Evolutionary conservation across 37 sponge, comb jelly and placozoan species (phyloP), one percentile per base, ranked within the genome.

Genomic region (Bolinopsis microptera): DNA sequence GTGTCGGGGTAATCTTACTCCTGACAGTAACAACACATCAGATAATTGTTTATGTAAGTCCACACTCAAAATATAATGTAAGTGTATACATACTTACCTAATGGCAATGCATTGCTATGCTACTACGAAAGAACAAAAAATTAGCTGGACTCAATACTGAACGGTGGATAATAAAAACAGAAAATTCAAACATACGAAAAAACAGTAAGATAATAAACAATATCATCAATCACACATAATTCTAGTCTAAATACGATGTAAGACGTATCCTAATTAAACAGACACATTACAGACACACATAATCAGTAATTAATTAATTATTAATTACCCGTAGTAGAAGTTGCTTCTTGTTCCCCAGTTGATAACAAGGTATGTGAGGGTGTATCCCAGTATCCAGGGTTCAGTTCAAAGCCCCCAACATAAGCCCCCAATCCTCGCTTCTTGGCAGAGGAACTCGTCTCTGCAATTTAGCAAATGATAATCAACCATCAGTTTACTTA

Each of bases 1-100:
- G 26, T 72, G 75, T n/a, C 18, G 75, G 75, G 75, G 75, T 72
- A 72, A n/a, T 28, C 75, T n/a, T 21, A n/a, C 21, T n/a, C 75
- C 75, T 72, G 75, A 21, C 13, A 21, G 68, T 22, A 21, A 67
- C 18, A 67, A 21, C 18, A 67, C 18, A 22, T 67, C n/a, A n/a
- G n/a, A 67, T 67, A 67, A 67, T 67, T 67, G 18, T 67, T 21
- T 67, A 21, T 13, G 68, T 22, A 21, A 67, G 21, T 22, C 68
- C 18, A 13, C 68, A 67, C 21, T 21, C 68, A 67, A 67, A 21
- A 67, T 67, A 21, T 13, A 67, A 22, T 67, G 68, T 22, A 67
- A 22, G 68, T 67, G 68, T 67, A 13, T 22, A 22, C 68, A 67
- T 22, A 67, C 21, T 22, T 21, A 67, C 18, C 13, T 13, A 67